Conservation (phyloP, 2,113 vertebrate species). For the Taurulus bubalis region DNA sequence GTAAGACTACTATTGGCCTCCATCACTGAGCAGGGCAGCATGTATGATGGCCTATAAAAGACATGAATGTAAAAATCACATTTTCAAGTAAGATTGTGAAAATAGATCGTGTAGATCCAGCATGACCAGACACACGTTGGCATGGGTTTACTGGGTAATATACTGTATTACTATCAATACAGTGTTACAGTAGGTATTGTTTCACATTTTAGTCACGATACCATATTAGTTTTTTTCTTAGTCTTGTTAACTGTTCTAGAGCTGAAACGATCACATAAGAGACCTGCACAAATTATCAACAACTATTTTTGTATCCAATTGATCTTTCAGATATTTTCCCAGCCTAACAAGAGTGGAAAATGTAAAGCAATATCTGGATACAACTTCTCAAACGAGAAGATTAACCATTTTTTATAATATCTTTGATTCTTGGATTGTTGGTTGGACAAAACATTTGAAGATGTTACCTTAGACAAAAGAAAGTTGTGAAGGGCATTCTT, state of each 20-base stretch:
- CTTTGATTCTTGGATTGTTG: neutral
- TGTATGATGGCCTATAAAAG: neutral
- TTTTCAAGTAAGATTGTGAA: neutral
- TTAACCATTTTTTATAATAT: neutral
- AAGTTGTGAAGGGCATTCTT: neutral
- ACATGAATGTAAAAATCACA: neutral
- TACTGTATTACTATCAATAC: neutral
- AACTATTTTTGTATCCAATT: neutral
- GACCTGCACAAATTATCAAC: neutral
- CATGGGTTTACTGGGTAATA: neutral
- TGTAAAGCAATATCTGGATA: neutral
- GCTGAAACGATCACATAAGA: neutral
- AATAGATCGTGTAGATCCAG: neutral
- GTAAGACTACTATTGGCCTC: neutral
- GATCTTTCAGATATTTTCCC: neutral
- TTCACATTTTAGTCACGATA: neutral
- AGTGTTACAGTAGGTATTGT: neutral
- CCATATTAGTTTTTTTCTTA: neutral
- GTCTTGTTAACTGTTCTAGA: neutral
- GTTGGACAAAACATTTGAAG: neutral
- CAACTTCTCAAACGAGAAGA: neutral
- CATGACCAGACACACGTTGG: neutral
- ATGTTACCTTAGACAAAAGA: neutral
- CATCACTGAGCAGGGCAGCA: neutral
- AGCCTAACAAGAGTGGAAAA: neutral